These are phyloP conservation scores for Gila orcuttii DNA, from an alignment of 2,113 vertebrate genomes.

Conservation along the genomic window DNA sequence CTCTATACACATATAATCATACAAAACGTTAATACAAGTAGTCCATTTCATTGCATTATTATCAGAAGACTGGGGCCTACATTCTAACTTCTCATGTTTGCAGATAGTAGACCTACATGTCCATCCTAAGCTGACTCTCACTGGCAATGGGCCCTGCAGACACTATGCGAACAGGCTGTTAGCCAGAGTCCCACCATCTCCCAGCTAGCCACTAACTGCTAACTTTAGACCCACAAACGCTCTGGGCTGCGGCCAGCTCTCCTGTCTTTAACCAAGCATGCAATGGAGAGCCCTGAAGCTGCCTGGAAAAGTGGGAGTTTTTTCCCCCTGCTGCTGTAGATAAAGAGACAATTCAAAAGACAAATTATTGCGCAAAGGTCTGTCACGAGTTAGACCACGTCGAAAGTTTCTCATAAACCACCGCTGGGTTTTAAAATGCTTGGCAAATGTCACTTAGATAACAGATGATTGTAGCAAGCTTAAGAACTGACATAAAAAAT, in stretches of 20 bases:
- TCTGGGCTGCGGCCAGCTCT: conserved; percentile 45
- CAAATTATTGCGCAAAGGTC: neutral
- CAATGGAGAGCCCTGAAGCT: conserved; percentile 10
- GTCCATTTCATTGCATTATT: neutral
- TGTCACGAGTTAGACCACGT: conserved; percentile 5
- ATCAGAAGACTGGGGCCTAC: neutral
- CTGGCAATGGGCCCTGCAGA: conserved; percentile 62
- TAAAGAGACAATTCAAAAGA: conserved; percentile 22
- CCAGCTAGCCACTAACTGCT: conserved; percentile 64
- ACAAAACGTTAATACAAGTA: neutral
- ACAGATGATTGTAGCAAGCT: neutral
- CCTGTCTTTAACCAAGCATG: neutral
- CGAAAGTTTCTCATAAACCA: neutral
- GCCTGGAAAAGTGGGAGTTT: neutral
- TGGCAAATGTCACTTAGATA: conserved; percentile 1
- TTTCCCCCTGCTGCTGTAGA: neutral
- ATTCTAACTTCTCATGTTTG: conserved; percentile 45
- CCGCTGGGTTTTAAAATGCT: neutral
- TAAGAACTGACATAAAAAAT: neutral
- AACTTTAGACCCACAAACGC: conserved; percentile 65
- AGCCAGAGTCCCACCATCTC: conserved; percentile 61
- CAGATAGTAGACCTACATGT: conserved; percentile 40
- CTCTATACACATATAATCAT: neutral
- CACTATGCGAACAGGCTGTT: conserved; percentile 4
- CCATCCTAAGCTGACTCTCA: conserved; percentile 60